Base-by-base conservation (phyloP, 2,113 vertebrate genomes). In the Pampusana beccarii region DNA sequence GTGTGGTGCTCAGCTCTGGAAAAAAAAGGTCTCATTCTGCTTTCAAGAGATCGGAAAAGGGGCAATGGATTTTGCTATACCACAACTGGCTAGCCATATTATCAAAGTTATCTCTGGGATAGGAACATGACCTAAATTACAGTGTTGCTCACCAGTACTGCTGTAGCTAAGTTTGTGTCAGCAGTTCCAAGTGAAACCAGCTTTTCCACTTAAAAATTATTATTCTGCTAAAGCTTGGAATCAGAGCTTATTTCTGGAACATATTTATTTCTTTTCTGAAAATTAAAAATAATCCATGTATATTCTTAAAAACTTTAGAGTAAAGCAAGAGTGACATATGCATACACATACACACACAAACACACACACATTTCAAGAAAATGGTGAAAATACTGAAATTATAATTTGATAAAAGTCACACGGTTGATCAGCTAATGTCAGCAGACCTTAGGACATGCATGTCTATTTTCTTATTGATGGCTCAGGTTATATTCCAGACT, bases 161-260 rank as follows among this genome's bases (percentile, higher is more conserved):
- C 38, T 85, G 16, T 75, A 64, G 48, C 19, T 65, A 60, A 64
- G 50, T 40, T 73, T 87, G 53, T 57, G 44, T 90, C 90, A 88
- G 62, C 50, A 92, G 17, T 79, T 92, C 58, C 79, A 10, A 16
- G 18, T 2, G 1, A 88, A 92, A 90, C 2, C 40, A 73, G 6
- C 10, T 85, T 85, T 94, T 91, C 54, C 36, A 46, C 26, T 91
- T 85, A 64, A 57, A 85, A 69, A 54, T 46, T 62, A 57, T 67
- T 84, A 42, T 33, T 72, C 14, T 75, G 13, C 3, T 80, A 42
- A 78, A 48, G 33, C 23, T 78, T 84, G 48, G 44, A 93, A 74
- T 84, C 33, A 80, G 34, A 40, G 61, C 24, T n/a, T 72, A 5
- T 80, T 90, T 71, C 34, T 82, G 6, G 7, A 70, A 40, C 8